Base-by-base conservation (phyloP, 2,888 invertebrate genomes). In the Nemoura dubitans region DNA sequence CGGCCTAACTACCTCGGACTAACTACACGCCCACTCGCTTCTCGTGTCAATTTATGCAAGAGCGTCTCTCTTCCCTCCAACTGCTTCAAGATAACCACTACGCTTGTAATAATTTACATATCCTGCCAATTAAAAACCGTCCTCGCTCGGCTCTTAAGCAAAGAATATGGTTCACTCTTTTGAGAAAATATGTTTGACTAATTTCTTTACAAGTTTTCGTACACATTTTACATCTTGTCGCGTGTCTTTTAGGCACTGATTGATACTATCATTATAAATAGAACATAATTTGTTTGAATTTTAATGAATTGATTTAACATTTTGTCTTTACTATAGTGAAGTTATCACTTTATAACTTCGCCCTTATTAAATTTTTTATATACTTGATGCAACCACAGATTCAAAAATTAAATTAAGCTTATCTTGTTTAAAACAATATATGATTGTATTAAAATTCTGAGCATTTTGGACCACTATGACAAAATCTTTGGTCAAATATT, bases 81-180 rank as follows among this genome's bases (percentile, higher is more conserved):
- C 59, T 85, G n/a, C 84, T 76, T 26, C 59, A 42, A 59, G 76
- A 83, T 30, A 82, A 87, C 85, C 86, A 78, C 85, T 85, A 80
- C 84, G 59, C 81, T 81, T 27, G 81, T 27, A 83, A 43, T 83
- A 83, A 83, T 83, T 83, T 83, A 83, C 83, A 83, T 83, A 36
- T 83, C 83, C 83, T 83, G 83, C 83, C 83, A 83, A 83, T 83
- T 83, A 83, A 82, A 83, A 30, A n/a, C 7, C 7, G 26, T 28
- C 26, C 27, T 78, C 28, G 28, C 10, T 10, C 36, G 36, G 36
- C 10, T 36, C 36, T 36, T 36, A 3, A 36, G 3, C 25, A 78
- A 78, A 21, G 2, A 59, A 16, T 16, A 16, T 59, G 21, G 59
- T 21, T 78, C 28, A 78, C 28, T 78, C 28, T 14, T 36, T 78